phyloP scores from a whole-genome alignment of 1,140 invertebrate species.

The Nasonia longicornis region DNA sequence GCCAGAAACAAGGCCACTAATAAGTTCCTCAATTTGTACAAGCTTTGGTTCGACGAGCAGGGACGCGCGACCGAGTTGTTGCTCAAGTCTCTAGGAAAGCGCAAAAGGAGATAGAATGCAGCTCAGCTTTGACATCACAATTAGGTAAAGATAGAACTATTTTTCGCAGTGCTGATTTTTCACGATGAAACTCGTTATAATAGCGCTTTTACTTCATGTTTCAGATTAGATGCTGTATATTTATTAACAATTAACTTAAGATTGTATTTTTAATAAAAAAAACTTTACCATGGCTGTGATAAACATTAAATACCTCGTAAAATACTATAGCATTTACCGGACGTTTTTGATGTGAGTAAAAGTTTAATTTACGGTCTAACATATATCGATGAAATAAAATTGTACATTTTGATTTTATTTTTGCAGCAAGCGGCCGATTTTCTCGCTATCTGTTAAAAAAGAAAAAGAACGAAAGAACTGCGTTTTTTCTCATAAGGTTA shows the following conservation, averaged over 20 bases:
- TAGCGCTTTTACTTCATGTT: not conserved
- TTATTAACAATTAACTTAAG: not conserved
- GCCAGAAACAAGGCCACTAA: conserved; percentile 35
- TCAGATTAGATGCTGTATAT: not conserved
- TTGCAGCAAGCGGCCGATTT: not conserved
- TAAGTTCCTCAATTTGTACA: not conserved
- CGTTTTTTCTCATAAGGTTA: too few relatives aligned
- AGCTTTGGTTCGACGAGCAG: not conserved
- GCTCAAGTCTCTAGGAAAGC: not conserved
- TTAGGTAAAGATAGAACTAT: not conserved
- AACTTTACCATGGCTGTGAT: not conserved
- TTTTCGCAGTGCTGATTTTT: not conserved
- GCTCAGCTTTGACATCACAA: not conserved
- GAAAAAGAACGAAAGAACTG: too few relatives aligned
- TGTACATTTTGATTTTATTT: not conserved
- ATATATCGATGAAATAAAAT: not conserved
- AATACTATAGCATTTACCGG: not conserved
- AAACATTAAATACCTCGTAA: not conserved
- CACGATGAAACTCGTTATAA: not conserved
- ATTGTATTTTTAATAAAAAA: not conserved
- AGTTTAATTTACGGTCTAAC: not conserved
- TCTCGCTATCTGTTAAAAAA: not conserved
- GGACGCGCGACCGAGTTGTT: not conserved
- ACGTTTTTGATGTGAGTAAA: not conserved
- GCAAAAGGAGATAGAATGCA: not conserved